Evolutionary conservation across 1,140 invertebrate species (phyloP), one percentile per base, ranked within the genome.

Genomic region (Mercenaria mercenaria): DNA sequence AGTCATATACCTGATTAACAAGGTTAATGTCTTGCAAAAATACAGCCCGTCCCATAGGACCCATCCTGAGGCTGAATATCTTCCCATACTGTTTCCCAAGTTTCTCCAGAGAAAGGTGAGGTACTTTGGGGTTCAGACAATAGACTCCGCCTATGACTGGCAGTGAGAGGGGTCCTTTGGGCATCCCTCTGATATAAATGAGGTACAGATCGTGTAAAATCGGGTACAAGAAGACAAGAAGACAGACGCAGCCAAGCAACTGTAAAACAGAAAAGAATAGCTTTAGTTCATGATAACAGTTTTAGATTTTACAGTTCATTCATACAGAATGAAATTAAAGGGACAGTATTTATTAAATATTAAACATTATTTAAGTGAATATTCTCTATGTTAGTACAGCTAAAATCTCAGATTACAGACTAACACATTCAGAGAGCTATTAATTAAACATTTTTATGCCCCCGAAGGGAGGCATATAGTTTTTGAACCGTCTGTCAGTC

Each of bases 1-100:
- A 13, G 20, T 56, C 6, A 64, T n/a, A 20, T 85, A 85, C 88
- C 76, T 90, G 81, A 37, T 84, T 74, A 10, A 85, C 43, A 20
- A 77, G 39, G 3, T 86, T 61, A 26, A 80, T 69, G 50, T 90
- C 82, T 29, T 82, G 84, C 15, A 90, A 20, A 43, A 90, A 69
- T 13, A 90, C 61, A 20, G 74, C 41, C 4, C 82, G 82, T 50
- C 83, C 88, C 59, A 84, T 37, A 0, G 82, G 61, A 8, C 89
- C 89, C 59, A 90, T 80, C 37, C 76, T 41, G 8, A 90, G 1
- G 37, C 59, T 81, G 47, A 90, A 86, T n/a, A 90, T 86, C 18
- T 72, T 43, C 2, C 89, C 89, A 80, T 86, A 90, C 26, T 81
- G 43, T 26, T 52, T 52, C 2, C 29, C 76, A 20, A 90, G 59